phyloP scores from a whole-genome alignment of 2,888 invertebrate species.

The Pristionchus entomophagus region DNA sequence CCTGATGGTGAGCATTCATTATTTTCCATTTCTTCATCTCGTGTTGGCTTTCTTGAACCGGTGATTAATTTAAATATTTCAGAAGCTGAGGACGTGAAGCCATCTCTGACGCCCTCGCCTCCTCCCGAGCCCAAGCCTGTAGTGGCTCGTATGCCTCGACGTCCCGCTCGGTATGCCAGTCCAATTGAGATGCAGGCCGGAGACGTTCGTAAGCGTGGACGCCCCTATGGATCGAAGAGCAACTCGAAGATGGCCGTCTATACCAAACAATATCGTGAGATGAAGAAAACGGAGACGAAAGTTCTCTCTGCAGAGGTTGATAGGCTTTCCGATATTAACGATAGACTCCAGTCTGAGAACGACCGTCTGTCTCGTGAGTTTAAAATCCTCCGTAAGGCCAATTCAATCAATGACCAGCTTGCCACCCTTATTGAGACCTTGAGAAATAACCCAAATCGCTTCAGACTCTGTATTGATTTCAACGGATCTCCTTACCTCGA shows the following conservation, averaged over 20 bases:
- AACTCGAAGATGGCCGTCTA: constrained; percentile 66
- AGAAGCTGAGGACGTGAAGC: constrained; percentile 4
- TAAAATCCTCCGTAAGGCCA: background rate
- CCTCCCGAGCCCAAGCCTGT: constrained; percentile 17
- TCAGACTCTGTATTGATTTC: constrained; percentile 16
- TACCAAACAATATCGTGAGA: constrained; percentile 64
- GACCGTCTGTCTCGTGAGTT: constrained; percentile 16
- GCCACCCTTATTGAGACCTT: background rate
- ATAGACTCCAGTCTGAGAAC: constrained; percentile 18
- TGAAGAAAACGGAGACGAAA: constrained; percentile 62
- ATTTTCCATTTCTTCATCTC: background rate
- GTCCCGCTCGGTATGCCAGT: constrained; percentile 45
- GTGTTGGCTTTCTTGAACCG: background rate
- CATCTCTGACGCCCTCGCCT: constrained; percentile 25
- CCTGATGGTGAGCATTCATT: constrained; percentile 1
- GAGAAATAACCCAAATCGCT: background rate
- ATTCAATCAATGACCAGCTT: background rate
- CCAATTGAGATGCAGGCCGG: constrained; percentile 28
- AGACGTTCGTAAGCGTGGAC: constrained; percentile 53
- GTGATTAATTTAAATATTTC: background rate
- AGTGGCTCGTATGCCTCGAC: background rate
- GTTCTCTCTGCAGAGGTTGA: constrained; percentile 52
- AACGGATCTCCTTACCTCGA: constrained; percentile 23
- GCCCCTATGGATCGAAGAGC: constrained; percentile 57
- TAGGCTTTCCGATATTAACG: constrained; percentile 49